These are phyloP conservation scores for Rhopalosiphum nymphaeae DNA, from an alignment of 2,888 invertebrate species.

Conservation along the genomic window DNA sequence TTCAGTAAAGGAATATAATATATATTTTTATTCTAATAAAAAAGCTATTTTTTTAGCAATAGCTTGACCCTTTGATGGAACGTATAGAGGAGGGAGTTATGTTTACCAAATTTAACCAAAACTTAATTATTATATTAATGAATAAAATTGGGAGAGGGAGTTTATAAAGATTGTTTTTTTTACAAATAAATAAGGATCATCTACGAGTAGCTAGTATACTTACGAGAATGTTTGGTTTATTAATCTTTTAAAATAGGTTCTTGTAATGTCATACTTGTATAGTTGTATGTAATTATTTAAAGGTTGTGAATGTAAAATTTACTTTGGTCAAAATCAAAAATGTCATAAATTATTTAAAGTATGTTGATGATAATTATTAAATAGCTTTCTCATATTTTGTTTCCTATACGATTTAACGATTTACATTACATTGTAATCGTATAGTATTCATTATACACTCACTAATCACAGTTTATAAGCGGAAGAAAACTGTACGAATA, in stretches of 20 bases:
- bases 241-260: background rate
- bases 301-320: background rate
- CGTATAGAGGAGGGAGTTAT: background rate
- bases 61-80: background rate
- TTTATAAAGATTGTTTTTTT: background rate
- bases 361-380: background rate
- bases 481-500: conserved; percentile 4
- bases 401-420: background rate
- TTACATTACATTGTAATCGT: background rate
- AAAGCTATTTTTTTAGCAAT: background rate
- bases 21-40: background rate
- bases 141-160: background rate
- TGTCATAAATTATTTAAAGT: background rate
- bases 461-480: conserved; percentile 21
- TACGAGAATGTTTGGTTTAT: background rate
- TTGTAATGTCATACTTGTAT: background rate
- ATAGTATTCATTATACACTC: background rate
- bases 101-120: background rate
- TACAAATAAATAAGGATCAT: background rate
- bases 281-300: background rate
- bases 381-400: conserved; percentile 13
- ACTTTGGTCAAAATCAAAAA: background rate
- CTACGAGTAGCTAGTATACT: background rate
- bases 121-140: background rate
- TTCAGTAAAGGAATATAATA: background rate